phyloP scores from a whole-genome alignment of 1,140 invertebrate genomes.

The Neodiprion virginianus region DNA sequence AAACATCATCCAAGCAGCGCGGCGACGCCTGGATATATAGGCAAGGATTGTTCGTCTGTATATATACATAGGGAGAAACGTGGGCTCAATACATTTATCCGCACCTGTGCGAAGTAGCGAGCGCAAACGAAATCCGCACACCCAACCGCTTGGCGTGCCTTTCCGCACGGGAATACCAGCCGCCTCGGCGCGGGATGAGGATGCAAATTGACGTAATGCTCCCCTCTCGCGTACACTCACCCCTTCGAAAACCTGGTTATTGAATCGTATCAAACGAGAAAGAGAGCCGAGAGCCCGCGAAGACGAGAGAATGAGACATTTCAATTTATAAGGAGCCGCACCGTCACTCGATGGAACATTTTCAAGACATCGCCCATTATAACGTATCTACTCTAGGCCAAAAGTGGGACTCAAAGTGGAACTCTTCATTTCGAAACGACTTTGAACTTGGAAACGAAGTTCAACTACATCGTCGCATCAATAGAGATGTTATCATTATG shows the following conservation, averaged over 20 bases:
- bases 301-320: slow-evolving; percentile 15
- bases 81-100: background rate
- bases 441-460: too few relatives aligned
- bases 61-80: background rate
- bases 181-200: slow-evolving; percentile 14
- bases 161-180: background rate
- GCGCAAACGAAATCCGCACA: slow-evolving; percentile 1
- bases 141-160: background rate
- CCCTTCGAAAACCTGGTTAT: slow-evolving; percentile 28
- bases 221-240: slow-evolving; percentile 3
- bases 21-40: background rate
- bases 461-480: too few relatives aligned
- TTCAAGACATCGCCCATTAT: too few relatives aligned
- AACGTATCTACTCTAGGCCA: too few relatives aligned
- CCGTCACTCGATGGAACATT: background rate
- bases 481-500: too few relatives aligned
- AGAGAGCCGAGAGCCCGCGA: slow-evolving; percentile 18
- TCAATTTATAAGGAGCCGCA: slow-evolving; percentile 19
- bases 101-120: background rate
- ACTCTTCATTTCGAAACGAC: too few relatives aligned
- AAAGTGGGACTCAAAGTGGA: too few relatives aligned
- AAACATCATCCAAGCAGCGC: slow-evolving; percentile 48
- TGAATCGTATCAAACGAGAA: slow-evolving; percentile 40
- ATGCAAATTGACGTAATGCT: slow-evolving; percentile 41
- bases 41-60: background rate